Conservation (phyloP, 1,140 invertebrate genomes). For the Heliconius eleuchia region DNA sequence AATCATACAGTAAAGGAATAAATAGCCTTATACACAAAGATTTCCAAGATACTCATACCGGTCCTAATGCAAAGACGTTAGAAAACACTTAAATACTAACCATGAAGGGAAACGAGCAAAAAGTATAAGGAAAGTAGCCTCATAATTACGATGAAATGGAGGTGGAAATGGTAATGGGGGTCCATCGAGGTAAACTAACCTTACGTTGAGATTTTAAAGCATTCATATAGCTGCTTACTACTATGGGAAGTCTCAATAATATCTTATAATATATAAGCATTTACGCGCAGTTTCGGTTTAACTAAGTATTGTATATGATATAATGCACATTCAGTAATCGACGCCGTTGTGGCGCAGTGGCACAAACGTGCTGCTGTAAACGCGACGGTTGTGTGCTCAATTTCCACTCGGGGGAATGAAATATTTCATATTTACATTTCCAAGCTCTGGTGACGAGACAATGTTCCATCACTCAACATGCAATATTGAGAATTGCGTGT, state of each 20-base stretch:
- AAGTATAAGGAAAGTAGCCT: slow-evolving; percentile 3
- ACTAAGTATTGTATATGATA: too few species aligned
- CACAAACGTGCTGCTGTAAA: too few species aligned
- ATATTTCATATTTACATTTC: too few species aligned
- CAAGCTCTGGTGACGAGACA: too few species aligned
- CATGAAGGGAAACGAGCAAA: not conserved
- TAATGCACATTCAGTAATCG: too few species aligned
- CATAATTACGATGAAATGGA: not conserved
- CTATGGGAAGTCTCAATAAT: not conserved
- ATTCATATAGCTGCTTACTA: not conserved
- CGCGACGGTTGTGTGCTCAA: too few species aligned
- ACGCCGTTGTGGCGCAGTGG: too few species aligned
- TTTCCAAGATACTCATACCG: not conserved
- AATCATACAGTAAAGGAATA: too few species aligned
- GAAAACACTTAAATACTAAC: slow-evolving; percentile 11
- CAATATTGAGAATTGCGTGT: too few species aligned
- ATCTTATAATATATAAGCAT: not conserved
- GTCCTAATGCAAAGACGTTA: slow-evolving; percentile 5
- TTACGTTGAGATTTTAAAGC: not conserved
- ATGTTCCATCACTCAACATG: too few species aligned
- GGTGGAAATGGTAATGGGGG: not conserved
- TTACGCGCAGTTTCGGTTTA: not conserved
- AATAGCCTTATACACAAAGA: not conserved
- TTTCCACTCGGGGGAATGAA: too few species aligned
- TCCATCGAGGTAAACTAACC: slow-evolving; percentile 1